These are phyloP conservation scores for Pseudomyrmex flavicornis DNA, from an alignment of 1,140 invertebrate species.

Conservation along the genomic window DNA sequence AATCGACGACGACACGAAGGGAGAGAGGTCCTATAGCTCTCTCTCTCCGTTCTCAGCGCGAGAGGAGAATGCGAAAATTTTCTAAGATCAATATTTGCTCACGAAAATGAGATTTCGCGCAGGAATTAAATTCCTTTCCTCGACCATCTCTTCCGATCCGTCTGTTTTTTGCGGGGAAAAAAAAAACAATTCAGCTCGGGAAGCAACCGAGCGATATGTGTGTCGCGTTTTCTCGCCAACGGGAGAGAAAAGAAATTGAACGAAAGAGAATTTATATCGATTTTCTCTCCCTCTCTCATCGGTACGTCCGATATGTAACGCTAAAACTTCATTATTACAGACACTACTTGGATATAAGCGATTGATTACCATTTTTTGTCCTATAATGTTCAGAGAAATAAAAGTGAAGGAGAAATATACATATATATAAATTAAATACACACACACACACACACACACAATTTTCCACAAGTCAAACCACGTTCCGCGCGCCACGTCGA, in stretches of 20 bases:
- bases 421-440: not conserved
- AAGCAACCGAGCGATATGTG: not conserved
- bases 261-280: constrained; percentile 54
- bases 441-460: constrained; percentile 25
- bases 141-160: not conserved
- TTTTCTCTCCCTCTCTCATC: constrained; percentile 61
- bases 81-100: not conserved
- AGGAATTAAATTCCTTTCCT: not conserved
- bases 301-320: constrained; percentile 68
- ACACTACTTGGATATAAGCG: constrained; percentile 69
- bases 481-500: constrained; percentile 6
- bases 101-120: not conserved
- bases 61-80: too few species aligned
- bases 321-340: constrained; percentile 71
- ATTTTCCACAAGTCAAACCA: constrained; percentile 3
- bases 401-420: constrained; percentile 62
- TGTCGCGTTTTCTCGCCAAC: not conserved
- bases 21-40: not conserved
- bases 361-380: constrained; percentile 73
- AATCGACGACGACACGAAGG: too few species aligned
- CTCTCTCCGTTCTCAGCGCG: not conserved
- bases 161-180: not conserved
- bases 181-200: not conserved
- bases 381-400: constrained; percentile 72
- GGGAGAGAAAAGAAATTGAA: constrained; percentile 30